A percentile compares a stretch with the other conserved stretches of the same genome.
These are phyloP conservation scores for Chrysogorgia sp. DNA, from an alignment of 92 coral and sea anemone species.

Conservation along the genomic window DNA sequence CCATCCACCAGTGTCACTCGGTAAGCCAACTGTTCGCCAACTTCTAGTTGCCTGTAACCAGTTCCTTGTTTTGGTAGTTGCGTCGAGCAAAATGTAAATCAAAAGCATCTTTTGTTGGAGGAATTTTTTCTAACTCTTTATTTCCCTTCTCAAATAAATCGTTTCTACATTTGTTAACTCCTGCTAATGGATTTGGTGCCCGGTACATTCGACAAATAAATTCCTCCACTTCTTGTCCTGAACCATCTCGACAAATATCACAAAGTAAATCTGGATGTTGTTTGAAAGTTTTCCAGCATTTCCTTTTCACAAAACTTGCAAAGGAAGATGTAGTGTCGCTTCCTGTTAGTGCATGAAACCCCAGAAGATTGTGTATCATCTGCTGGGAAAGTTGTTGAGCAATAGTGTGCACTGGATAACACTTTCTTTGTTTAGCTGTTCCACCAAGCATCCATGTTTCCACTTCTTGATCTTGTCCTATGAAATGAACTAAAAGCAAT, in stretches of 20 bases:
- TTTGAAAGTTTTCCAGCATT: conserved; percentile 24
- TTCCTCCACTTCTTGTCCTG: neutral
- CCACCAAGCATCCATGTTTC: conserved; percentile 42
- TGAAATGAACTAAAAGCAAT: conserved; percentile 32
- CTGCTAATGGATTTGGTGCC: conserved; percentile 14
- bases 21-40: conserved; percentile 10
- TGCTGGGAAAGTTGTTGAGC: conserved; percentile 27
- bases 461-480: neutral
- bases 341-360: conserved; percentile 42
- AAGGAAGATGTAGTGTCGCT: conserved; percentile 46
- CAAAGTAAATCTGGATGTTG: conserved; percentile 21
- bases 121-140: conserved; percentile 25
- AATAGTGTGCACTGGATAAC: conserved; percentile 18
- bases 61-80: neutral
- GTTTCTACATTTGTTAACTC: conserved; percentile 16
- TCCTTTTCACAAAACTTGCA: conserved; percentile 33
- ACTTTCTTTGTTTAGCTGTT: conserved; percentile 19
- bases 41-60: neutral
- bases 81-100: neutral
- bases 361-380: conserved; percentile 19
- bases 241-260: conserved; percentile 32
- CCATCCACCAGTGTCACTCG: conserved; percentile 5
- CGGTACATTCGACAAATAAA: conserved; percentile 3
- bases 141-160: conserved; percentile 16
- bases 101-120: conserved; percentile 24